phyloP scores from a whole-genome alignment of 2,113 vertebrate species.

The Coregonus clupeaformis region DNA sequence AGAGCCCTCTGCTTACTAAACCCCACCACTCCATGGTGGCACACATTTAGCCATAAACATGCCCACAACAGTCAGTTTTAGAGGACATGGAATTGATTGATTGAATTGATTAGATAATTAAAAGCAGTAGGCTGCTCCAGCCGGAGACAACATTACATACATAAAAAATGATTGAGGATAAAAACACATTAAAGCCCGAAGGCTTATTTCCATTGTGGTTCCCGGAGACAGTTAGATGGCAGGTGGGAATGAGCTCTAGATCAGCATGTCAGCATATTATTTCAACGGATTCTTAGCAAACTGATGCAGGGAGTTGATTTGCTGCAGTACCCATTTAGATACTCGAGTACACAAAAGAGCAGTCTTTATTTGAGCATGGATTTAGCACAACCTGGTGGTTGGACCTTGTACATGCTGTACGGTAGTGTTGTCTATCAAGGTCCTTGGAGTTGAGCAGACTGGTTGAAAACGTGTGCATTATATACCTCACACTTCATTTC shows the following conservation, averaged over 20 bases:
- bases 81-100: no score
- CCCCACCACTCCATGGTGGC: constrained; percentile 14
- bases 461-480: neutral
- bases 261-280: neutral
- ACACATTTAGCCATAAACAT: neutral
- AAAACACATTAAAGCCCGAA: no score
- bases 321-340: neutral
- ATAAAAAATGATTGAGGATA: no score
- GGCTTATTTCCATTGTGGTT: no score
- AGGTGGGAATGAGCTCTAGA: no score
- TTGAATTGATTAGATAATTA: no score
- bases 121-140: no score
- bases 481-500: neutral
- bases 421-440: neutral
- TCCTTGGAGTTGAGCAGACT: neutral
- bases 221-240: no score
- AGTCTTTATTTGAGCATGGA: neutral
- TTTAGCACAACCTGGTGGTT: constrained; percentile 19
- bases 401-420: neutral
- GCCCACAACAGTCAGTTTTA: neutral
- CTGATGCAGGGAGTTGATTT: neutral
- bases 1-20: constrained; percentile 26
- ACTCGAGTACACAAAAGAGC: neutral
- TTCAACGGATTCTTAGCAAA: neutral
- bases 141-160: no score